Base-by-base conservation (phyloP, 2,113 vertebrate genomes). In the Misgurnus mizolepis region DNA sequence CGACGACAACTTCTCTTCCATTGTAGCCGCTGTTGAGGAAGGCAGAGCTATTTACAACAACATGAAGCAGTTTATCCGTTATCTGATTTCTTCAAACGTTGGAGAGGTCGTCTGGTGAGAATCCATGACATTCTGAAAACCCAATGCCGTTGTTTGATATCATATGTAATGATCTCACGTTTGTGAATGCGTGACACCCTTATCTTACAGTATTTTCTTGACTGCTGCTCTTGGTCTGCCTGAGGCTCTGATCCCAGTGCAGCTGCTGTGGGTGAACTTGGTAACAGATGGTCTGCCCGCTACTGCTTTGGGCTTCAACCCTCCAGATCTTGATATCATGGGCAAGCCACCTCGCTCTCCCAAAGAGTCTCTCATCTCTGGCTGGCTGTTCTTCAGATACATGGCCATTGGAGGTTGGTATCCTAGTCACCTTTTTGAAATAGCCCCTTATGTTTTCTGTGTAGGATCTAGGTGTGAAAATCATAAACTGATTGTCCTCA, bases 21-120 rank as follows among this genome's bases (percentile, higher is more conserved):
- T 93, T 85, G 91, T 93, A 88, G 40, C 91, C 71, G 92, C 91
- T 80, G 91, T 93, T 83, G 91, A 93, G 89, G 92, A 93, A 86
- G 91, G 92, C 85, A 89, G 89, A 87, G 90, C 91, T 2, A 92
- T 98, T 84, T 98, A 97, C 93, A 98, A 97, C 94, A 98, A 98
- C 93, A 98, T 98, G 96, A 98, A 98, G 90, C 96, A 98, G 89
- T 98, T 98, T 88, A 98, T 98, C 86, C 95, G 96, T 86, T 98
- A 98, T 94, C 95, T 98, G 89, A 98, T 98, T 86, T 98, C 96
- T 88, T 98, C 96, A 91, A 98, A 98, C 0, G 95, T 98, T 0
- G 96, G 96, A 50, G 96, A 98, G 94, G 96, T 97, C 27, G 96
- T 98, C 87, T 98, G 96, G 96, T 97, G 88, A 94, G 94, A 80